Evolutionary conservation across 1,140 invertebrate species (phyloP), one percentile per base, ranked within the genome.

Genomic region (Batillaria attramentaria): DNA sequence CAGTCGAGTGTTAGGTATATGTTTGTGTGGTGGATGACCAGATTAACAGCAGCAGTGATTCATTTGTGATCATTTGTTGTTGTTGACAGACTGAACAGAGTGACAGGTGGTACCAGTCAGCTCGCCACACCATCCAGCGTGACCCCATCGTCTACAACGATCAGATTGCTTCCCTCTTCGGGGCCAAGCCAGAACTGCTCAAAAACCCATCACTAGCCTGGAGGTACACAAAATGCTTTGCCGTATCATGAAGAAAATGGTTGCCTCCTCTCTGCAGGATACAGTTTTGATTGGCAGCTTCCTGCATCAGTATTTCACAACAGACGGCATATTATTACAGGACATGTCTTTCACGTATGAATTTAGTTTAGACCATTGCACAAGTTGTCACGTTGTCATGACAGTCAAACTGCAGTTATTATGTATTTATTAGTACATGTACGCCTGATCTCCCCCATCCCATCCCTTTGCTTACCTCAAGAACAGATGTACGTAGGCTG

Each of bases 91-190:
- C 72, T 31, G 16, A 37, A 18, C 33, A 62, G 18, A 41, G 68
- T 57, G 78, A 83, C n/a, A 70, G 85, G 16, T 90, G 87, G 79
- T 87, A 87, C 68, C 75, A 84, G 13, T 89, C 89, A 41, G 80
- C 84, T 5, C 74, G 89, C 43, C 89, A 90, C 69, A 90, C 88
- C 28, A 86, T 90, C 24, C 89, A 90, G 82, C 84, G 77, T 77
- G 89, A 90, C 77, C 88, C 89, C 31, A 85, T 89, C 3, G 33
- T 86, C 5, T 90, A 90, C 77, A 89, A 87, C 73, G 88, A 90
- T 84, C 85, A 89, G 54, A 86, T 90, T 66, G 79, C 87, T 10
- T 57, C 74, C 18, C 81, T 86, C 31, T 83, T 90, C 79, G 89
- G 89, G 28, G 88, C 88, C 0, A 90, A 89, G 82, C 89, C 89